phyloP scores from a whole-genome alignment of 2,113 vertebrate species.

The Microtus pennsylvanicus region DNA sequence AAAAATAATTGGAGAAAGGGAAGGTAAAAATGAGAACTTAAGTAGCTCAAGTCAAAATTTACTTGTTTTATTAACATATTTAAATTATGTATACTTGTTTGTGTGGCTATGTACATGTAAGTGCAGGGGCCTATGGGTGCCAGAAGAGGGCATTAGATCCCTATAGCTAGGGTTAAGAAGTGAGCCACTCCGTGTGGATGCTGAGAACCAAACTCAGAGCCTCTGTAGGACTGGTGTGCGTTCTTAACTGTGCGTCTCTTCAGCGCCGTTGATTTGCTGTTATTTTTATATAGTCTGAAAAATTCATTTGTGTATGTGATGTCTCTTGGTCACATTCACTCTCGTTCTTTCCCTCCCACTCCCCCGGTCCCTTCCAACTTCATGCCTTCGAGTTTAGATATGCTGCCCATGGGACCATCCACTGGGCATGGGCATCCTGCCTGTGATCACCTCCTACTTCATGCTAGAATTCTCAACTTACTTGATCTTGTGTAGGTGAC shows the following conservation, averaged over 20 bases:
- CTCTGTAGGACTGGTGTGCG: not conserved
- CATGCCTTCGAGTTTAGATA: not conserved
- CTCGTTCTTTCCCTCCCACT: not conserved
- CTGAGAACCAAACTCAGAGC: not conserved
- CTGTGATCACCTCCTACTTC: not conserved
- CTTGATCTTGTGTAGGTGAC: not conserved
- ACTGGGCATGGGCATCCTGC: not conserved
- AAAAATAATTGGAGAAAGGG: not conserved
- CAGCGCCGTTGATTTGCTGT: not conserved
- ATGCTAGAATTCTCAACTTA: not conserved
- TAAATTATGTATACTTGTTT: not conserved
- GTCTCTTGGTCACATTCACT: not conserved
- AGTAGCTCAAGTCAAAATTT: not conserved
- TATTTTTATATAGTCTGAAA: not conserved
- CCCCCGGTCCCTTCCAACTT: not conserved
- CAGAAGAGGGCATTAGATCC: not conserved
- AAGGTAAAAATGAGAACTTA: not conserved
- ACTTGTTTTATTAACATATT: not conserved
- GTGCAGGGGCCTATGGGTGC: not conserved
- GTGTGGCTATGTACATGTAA: not conserved
- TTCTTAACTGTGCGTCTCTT: not conserved
- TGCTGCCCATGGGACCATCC: not conserved
- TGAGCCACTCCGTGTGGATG: too few relatives aligned
- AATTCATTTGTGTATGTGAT: too few relatives aligned
- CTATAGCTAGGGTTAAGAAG: not conserved